A percentile compares a stretch with the other conserved stretches of the same genome.
These are phyloP conservation scores for Poliocrania exsul DNA, from an alignment of 2,797 vertebrate species.

Conservation along the genomic window DNA sequence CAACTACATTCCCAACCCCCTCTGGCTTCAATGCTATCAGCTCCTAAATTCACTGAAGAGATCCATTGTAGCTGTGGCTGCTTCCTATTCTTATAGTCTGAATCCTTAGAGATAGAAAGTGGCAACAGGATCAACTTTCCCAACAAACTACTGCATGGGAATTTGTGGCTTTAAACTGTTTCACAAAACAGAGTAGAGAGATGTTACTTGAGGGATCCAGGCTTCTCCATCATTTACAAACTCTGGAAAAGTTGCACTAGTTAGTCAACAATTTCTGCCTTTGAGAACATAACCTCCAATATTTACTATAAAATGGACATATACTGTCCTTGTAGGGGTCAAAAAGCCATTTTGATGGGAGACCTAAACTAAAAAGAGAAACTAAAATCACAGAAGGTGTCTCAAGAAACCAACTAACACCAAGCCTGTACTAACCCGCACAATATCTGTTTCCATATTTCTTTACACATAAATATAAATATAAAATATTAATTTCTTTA, in stretches of 20 bases:
- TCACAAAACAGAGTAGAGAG: background rate
- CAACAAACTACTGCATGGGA: background rate
- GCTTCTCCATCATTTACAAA: background rate
- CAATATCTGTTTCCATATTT: background rate
- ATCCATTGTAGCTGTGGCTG: fast-evolving
- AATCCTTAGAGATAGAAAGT: background rate
- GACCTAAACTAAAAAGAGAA: background rate
- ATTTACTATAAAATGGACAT: background rate
- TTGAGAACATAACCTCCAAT: background rate
- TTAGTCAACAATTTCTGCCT: background rate
- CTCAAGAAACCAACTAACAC: background rate
- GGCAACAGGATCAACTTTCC: background rate
- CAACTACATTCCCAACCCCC: background rate
- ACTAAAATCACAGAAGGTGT: background rate
- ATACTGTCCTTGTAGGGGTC: background rate
- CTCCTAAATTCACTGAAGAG: background rate
- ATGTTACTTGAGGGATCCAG: background rate
- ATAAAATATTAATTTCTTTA: background rate
- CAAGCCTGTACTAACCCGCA: background rate
- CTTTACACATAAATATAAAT: background rate
- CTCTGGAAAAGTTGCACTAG: background rate
- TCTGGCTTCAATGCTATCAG: background rate
- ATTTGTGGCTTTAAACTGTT: background rate
- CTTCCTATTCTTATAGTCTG: background rate
- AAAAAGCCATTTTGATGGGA: background rate